phyloP scores from a whole-genome alignment of 2,797 vertebrate species.

The Acanthis flammea region DNA sequence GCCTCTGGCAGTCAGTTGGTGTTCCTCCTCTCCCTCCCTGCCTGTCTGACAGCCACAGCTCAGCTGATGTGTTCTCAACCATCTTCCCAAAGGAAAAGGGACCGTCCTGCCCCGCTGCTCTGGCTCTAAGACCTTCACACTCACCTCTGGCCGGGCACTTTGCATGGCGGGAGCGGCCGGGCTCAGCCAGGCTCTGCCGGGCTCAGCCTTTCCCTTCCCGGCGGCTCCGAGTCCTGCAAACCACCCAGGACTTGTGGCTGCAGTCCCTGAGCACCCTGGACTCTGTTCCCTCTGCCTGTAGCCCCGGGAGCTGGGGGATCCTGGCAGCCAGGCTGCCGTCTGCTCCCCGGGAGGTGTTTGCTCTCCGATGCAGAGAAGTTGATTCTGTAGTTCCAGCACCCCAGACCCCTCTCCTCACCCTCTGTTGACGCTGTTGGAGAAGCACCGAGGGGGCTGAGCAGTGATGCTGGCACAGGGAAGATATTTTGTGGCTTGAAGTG shows the following conservation, averaged over 20 bases:
- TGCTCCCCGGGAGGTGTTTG: not conserved
- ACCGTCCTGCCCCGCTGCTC: not conserved
- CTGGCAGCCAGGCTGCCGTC: not conserved
- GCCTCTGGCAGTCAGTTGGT: not conserved
- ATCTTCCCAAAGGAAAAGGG: not conserved
- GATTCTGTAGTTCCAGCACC: not conserved
- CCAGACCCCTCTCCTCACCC: not conserved
- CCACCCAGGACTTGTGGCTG: rapidly evolving
- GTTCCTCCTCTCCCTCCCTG: not conserved
- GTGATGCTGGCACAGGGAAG: not conserved
- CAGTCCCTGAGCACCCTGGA: not conserved
- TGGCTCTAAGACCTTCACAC: not conserved
- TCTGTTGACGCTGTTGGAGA: not conserved
- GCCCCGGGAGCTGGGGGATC: not conserved
- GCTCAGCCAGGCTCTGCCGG: not conserved
- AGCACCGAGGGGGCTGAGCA: not conserved
- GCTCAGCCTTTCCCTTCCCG: not conserved
- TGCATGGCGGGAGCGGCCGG: rapidly evolving
- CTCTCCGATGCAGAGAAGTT: not conserved
- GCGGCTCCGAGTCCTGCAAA: not conserved
- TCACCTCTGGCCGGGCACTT: not conserved
- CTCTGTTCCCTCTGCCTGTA: not conserved
- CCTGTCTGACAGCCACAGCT: not conserved
- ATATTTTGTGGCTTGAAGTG: not conserved
- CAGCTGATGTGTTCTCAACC: not conserved